Conservation (phyloP, 2,888 invertebrate species). For the Dicycla oo region DNA sequence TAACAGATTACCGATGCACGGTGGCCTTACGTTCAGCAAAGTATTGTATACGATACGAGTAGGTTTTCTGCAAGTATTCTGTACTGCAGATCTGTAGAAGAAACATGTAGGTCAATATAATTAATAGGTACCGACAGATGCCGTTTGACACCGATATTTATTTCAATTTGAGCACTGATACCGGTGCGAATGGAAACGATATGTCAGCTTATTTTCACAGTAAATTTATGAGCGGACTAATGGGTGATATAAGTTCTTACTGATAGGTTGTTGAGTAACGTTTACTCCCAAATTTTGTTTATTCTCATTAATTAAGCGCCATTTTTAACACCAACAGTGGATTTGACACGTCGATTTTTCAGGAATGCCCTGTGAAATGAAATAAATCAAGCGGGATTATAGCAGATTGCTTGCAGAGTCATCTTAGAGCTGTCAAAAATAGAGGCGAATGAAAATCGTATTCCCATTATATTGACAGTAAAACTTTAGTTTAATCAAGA, state of each 20-base stretch:
- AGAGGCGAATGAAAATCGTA: background rate
- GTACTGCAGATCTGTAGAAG: constrained; percentile 32
- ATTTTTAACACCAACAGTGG: background rate
- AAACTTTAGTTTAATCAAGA: too few species aligned
- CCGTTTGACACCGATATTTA: constrained; percentile 53
- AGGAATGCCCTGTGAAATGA: background rate
- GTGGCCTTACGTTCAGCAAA: background rate
- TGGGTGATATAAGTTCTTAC: constrained; percentile 15
- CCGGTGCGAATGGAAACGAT: constrained; percentile 35
- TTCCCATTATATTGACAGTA: too few species aligned
- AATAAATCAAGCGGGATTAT: background rate
- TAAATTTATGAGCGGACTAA: constrained; percentile 36
- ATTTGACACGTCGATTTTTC: background rate
- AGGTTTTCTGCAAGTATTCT: constrained; percentile 37
- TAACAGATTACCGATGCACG: background rate
- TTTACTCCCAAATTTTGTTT: background rate
- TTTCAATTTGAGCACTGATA: constrained; percentile 48
- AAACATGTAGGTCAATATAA: constrained; percentile 58
- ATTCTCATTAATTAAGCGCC: background rate
- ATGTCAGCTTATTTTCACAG: constrained; percentile 42
- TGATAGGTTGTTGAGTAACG: background rate
- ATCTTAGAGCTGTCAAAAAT: constrained; percentile 5
- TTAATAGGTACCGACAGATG: constrained; percentile 51
- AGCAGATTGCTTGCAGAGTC: background rate
- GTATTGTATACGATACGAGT: background rate